Evolutionary conservation across 2,888 invertebrate species (phyloP).

Genomic region (Agonopterix arenella): DNA sequence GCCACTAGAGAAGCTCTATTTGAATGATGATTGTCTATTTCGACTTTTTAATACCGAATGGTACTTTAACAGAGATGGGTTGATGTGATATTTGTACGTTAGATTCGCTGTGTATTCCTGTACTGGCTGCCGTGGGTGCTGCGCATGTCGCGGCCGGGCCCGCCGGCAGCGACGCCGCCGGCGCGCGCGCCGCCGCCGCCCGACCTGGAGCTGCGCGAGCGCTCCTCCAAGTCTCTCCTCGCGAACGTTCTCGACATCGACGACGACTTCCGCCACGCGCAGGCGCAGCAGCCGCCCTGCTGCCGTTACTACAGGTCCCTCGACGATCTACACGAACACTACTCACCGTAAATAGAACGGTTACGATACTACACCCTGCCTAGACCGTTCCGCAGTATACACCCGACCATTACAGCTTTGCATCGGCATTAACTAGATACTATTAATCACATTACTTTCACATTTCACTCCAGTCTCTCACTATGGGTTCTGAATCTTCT

Average conservation of each 20-base stretch:
- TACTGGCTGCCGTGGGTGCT: conserved; percentile 98
- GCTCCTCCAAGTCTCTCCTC: conserved; percentile 94
- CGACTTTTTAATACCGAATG: too few relatives aligned
- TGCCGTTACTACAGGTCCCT: conserved; percentile 87
- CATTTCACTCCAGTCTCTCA: conserved; percentile 28
- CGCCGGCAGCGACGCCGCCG: conserved; percentile 77
- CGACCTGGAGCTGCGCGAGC: conserved; percentile 92
- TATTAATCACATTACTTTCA: conserved; percentile 32
- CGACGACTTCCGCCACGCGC: conserved; percentile 93
- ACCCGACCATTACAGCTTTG: conserved; percentile 63
- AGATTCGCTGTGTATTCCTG: conserved; percentile 94
- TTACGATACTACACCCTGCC: conserved; percentile 71
- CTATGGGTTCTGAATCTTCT: conserved; percentile 34
- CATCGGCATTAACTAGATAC: conserved; percentile 18
- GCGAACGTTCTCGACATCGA: conserved; percentile 98
- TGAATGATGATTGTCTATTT: too few relatives aligned
- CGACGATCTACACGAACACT: conserved; percentile 78
- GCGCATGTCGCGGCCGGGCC: conserved; percentile 90
- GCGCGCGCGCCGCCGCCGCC: conserved; percentile 86
- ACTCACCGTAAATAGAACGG: conserved; percentile 77
- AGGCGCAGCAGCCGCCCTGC: conserved; percentile 83
- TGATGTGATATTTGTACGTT: conserved; percentile 16
- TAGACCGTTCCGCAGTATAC: conserved; percentile 63
- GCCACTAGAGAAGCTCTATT: too few relatives aligned
- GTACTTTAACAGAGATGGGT: too few relatives aligned